Base-by-base conservation (phyloP, 2,888 invertebrate genomes). In the Pteria penguin region DNA sequence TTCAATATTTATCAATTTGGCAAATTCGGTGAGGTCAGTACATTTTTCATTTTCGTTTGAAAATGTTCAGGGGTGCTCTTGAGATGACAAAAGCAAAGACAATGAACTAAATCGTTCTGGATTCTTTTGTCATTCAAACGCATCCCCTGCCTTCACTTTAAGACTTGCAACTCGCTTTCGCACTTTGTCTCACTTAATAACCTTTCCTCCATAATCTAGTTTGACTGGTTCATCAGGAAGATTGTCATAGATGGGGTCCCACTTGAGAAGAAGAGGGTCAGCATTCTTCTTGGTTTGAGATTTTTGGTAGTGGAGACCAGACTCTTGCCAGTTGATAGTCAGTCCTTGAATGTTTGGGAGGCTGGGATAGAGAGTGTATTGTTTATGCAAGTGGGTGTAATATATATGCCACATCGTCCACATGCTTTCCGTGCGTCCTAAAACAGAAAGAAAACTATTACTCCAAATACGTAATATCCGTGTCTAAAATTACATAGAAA, bases 401-500 rank as follows among this genome's bases (percentile, higher is more conserved):
- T 87, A 86, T 5, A 88, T 86, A 71, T 87, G 84, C 89, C 89
- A 89, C 81, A 89, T 88, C 0, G 87, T 84, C 89, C 89, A 89
- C 85, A 90, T 88, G 2, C 81, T 76, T 22, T 85, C 82, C 0
- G 84, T 69, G 14, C 76, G 79, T 3, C 84, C 83, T 18, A 27
- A 24, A 57, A 31, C 2, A 52, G 22, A 66, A 8, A 0, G 45
- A 18, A 14, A 45, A n/a, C n/a, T n/a, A n/a, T n/a, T n/a, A n/a
- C n/a, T n/a, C n/a, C n/a, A n/a, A n/a, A n/a, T n/a, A n/a, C n/a
- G n/a, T n/a, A n/a, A n/a, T n/a, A n/a, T n/a, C n/a, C n/a, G n/a
- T n/a, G n/a, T n/a, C n/a, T n/a, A n/a, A n/a, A n/a, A n/a, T n/a
- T n/a, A n/a, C n/a, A n/a, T n/a, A n/a, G n/a, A n/a, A n/a, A n/a